phyloP scores from a whole-genome alignment of 1,140 invertebrate genomes.

The Temnothorax curvispinosus region DNA sequence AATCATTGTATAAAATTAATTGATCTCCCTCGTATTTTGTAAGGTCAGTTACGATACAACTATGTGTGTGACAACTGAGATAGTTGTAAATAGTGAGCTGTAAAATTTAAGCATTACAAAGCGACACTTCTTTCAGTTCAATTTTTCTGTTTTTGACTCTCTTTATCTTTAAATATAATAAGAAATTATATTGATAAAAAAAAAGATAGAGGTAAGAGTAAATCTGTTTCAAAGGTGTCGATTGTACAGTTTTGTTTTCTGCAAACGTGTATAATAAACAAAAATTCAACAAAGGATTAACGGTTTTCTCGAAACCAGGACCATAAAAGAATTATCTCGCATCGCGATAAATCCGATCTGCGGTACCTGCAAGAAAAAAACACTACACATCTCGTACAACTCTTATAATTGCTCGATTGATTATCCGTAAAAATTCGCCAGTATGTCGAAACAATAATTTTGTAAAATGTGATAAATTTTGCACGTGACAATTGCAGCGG shows the following conservation, averaged over 20 bases:
- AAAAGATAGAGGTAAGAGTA: background rate
- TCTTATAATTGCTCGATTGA: background rate
- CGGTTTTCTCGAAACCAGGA: background rate
- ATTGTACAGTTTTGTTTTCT: constrained; percentile 9
- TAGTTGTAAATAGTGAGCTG: background rate
- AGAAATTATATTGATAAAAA: constrained; percentile 18
- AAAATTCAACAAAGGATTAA: background rate
- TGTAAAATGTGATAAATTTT: constrained; percentile 10
- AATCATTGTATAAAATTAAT: background rate
- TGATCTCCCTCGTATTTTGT: background rate
- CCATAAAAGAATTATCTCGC: background rate
- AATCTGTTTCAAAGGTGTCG: background rate
- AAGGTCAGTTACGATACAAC: background rate
- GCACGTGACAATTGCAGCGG: background rate
- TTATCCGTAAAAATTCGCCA: constrained; percentile 52
- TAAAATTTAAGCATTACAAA: background rate
- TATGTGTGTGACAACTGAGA: background rate
- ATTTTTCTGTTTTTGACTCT: background rate
- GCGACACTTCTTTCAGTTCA: background rate
- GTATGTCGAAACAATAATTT: constrained; percentile 8
- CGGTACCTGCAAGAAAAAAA: constrained; percentile 38
- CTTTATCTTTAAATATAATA: constrained; percentile 26
- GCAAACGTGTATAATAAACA: constrained; percentile 3
- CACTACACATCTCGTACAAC: constrained; percentile 36
- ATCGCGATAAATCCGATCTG: background rate